Evolutionary conservation across 2,113 vertebrate species (phyloP).

Genomic region (Leiothrix lutea): DNA sequence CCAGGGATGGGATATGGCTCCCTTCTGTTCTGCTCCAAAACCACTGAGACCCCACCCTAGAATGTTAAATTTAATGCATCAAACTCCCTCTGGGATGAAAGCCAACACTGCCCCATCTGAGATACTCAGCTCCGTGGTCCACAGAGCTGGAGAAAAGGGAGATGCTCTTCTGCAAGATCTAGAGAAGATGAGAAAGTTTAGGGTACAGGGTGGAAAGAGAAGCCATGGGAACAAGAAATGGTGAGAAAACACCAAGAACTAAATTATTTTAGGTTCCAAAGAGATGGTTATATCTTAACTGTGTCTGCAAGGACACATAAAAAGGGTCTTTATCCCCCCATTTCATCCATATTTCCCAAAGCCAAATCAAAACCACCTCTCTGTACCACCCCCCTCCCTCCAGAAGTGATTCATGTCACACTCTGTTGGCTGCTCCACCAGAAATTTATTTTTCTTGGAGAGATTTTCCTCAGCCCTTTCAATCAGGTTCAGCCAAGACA

Average conservation of each 20-base stretch:
- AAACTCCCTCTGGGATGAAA: background rate
- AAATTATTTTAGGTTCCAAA: background rate
- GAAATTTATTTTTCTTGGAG: slow-evolving; percentile 2
- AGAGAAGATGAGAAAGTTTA: background rate
- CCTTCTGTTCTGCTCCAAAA: background rate
- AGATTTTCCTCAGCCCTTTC: background rate
- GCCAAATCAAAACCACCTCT: background rate
- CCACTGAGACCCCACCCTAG: background rate
- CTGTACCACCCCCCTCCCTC: background rate
- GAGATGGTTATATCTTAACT: background rate
- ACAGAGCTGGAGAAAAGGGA: background rate
- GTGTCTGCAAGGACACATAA: background rate
- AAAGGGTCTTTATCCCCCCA: background rate
- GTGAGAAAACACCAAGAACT: background rate
- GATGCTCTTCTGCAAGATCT: background rate
- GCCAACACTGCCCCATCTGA: fast-evolving
- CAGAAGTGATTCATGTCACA: background rate
- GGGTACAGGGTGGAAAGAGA: background rate
- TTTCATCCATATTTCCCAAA: background rate
- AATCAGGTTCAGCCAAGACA: slow-evolving; percentile 23
- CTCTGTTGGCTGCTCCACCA: background rate
- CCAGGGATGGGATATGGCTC: background rate
- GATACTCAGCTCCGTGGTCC: fast-evolving
- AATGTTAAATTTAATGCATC: background rate
- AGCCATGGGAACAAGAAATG: background rate